Conservation (phyloP, 2,797 vertebrate species). For the Eulemur coronatus region DNA sequence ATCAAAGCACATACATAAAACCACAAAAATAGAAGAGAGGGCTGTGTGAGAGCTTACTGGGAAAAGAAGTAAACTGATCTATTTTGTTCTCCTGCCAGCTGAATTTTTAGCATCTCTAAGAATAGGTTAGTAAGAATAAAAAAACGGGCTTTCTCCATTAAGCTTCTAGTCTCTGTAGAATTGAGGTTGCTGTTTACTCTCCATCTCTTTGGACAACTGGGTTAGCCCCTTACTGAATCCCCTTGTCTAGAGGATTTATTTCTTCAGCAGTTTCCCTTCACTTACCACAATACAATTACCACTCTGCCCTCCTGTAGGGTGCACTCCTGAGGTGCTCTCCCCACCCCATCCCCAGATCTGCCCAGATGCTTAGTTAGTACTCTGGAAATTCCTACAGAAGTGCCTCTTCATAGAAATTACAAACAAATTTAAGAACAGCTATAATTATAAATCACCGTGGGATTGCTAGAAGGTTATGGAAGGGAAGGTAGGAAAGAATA, state of each 20-base stretch:
- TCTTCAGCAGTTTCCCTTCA: not conserved
- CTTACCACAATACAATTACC: not conserved
- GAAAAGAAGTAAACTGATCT: not conserved
- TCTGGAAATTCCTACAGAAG: not conserved
- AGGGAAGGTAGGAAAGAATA: not conserved
- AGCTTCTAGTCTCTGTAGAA: not conserved
- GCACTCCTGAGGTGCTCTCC: not conserved
- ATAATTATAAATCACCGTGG: not conserved
- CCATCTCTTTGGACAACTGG: not conserved
- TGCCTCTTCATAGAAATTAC: not conserved
- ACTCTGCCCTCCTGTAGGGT: not conserved
- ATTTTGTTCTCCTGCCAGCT: not conserved
- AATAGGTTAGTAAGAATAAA: not conserved
- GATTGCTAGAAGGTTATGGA: not conserved
- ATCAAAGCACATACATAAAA: not conserved
- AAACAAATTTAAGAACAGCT: not conserved
- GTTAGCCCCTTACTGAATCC: not conserved
- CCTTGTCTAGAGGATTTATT: not conserved
- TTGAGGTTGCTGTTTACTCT: not conserved
- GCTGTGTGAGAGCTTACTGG: not conserved
- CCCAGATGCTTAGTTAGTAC: not conserved
- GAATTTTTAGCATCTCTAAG: conserved; percentile 44
- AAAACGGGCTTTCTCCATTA: not conserved
- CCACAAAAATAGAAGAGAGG: conserved; percentile 30
- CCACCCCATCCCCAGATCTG: not conserved